A percentile compares a stretch with the other conserved stretches of the same genome.
Conservation (phyloP, 2,113 vertebrate genomes). For the Ceyx melanurus region DNA sequence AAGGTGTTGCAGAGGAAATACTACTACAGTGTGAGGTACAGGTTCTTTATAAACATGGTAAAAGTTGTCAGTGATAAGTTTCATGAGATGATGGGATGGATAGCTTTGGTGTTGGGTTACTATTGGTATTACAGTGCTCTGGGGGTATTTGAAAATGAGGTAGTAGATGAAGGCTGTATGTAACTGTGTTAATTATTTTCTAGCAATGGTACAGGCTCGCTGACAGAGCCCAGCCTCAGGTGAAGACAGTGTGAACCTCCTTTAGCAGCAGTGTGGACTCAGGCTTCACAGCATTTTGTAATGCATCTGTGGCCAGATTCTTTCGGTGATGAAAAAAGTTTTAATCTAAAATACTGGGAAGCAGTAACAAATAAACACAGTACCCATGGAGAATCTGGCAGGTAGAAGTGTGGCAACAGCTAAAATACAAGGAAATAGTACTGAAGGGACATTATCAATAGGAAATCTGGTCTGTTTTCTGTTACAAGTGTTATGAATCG, state of each 20-base stretch:
- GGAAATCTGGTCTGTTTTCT: neutral
- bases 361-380: neutral
- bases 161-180: neutral
- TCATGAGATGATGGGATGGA: neutral
- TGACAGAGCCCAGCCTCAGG: rapidly evolving
- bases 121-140: neutral
- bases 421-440: neutral
- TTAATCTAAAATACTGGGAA: neutral
- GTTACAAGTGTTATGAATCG: neutral
- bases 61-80: neutral
- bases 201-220: neutral
- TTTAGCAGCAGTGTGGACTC: neutral
- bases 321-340: neutral
- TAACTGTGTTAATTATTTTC: neutral
- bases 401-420: neutral
- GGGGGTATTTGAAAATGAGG: neutral
- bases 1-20: neutral
- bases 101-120: neutral
- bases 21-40: neutral
- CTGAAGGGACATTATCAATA: neutral
- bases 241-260: neutral
- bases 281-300: neutral
- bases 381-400: neutral
- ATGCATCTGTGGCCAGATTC: neutral
- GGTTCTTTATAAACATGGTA: neutral